Evolutionary conservation across 2,888 invertebrate species (phyloP), one percentile per base, ranked within the genome.

Genomic region (Stenodema calcarata): DNA sequence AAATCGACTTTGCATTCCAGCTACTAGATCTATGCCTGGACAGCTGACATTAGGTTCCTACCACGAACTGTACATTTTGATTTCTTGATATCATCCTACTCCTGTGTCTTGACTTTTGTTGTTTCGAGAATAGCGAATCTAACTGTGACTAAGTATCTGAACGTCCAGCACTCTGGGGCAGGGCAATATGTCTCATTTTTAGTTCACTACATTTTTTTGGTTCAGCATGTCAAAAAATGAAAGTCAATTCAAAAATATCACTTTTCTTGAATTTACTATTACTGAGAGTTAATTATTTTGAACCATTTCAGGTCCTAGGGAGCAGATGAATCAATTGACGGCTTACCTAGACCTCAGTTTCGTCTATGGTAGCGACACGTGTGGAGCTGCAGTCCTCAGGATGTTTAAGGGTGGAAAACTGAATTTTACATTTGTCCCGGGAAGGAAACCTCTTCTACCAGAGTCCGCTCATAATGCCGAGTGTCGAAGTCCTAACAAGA

Each of bases 301-400:
- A 16, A 47, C 23, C 23, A 16, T 79, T 76, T 28, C 73, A 89
- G 89, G 92, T 87, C 91, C 92, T 0, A 89, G 92, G 41, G 92
- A 92, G 88, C 92, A 92, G 89, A 91, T 92, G 87, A 92, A 92
- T 89, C 92, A 92, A 89, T 93, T 92, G 9, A 92, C 93, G 0
- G 92, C 93, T 4, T 93, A 92, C 89, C 89, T 93, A 28, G 93
- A 93, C 89, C 92, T 92, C 1, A 93, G 93, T 0, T 91, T 91
- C n/a, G 90, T 93, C 50, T 93, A 93, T 88, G 93, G 93, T 1
- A 92, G 92, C 86, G 92, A 92, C 0, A 91, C 92, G 62, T 92
- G 92, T 41, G 91, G 91, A 54, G 90, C 92, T 0, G 90, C 90
- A 4, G 89, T 90, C 0, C 90, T 93, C 23, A 90, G 93, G 18